phyloP scores from a whole-genome alignment of 2,113 vertebrate species.

The Chascanopsetta lugubris region DNA sequence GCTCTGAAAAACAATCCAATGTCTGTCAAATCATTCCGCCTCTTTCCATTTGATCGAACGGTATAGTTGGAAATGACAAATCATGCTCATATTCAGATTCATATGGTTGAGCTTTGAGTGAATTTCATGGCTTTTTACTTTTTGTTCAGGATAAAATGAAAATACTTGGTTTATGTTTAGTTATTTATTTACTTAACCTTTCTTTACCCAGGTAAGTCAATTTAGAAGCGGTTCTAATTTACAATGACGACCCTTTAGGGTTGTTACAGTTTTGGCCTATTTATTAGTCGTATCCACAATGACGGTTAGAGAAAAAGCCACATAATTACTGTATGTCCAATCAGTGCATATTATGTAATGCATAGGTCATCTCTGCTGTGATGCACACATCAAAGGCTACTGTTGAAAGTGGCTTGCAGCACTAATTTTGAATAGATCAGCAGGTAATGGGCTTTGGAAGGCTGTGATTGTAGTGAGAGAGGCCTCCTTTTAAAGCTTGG shows the following conservation, averaged over 20 bases:
- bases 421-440: conserved; percentile 71
- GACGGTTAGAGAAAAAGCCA: neutral
- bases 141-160: neutral
- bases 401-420: conserved; percentile 53
- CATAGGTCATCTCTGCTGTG: conserved; percentile 20
- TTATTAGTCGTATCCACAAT: neutral
- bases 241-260: too few relatives aligned
- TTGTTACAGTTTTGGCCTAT: neutral
- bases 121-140: neutral
- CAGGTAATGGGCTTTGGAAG: conserved; percentile 70
- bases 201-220: too few relatives aligned
- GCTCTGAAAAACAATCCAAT: neutral
- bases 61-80: too few relatives aligned
- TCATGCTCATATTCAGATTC: too few relatives aligned
- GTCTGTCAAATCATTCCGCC: too few relatives aligned
- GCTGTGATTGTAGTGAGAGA: conserved; percentile 58
- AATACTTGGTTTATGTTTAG: neutral
- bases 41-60: too few relatives aligned
- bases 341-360: conserved; percentile 25
- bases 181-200: too few relatives aligned
- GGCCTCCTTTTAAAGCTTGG: conserved; percentile 59
- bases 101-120: too few relatives aligned
- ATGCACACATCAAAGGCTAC: conserved; percentile 41
- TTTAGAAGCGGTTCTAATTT: too few relatives aligned
- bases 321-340: conserved; percentile 30